Base-by-base conservation (phyloP, 2,888 invertebrate genomes). In the Microctonus brassicae region DNA sequence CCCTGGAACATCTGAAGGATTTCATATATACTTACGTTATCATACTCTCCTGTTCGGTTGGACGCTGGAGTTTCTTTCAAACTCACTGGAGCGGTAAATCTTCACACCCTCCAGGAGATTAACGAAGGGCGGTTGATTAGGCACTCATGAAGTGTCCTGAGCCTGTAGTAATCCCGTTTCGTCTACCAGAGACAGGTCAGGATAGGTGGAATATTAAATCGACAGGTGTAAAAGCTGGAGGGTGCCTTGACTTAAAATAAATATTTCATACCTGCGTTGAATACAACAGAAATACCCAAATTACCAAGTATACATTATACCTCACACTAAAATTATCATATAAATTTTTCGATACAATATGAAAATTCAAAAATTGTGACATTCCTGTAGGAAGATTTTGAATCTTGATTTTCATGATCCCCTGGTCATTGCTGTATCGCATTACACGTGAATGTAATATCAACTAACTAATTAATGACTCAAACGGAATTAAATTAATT, bases 341-440 rank as follows among this genome's bases (percentile, higher is more conserved):
- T 2, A 10, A 36, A 39, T n/a, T n/a, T n/a, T n/a, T n/a, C n/a
- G n/a, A n/a, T n/a, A n/a, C n/a, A n/a, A n/a, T n/a, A n/a, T n/a
- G n/a, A n/a, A n/a, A n/a, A n/a, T n/a, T n/a, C n/a, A 29, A 29
- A 29, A 29, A 29, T 29, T 29, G 29, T 47, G 17, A 17, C 4
- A 33, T 36, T 64, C 61, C 60, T 58, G 42, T 22, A 58, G 62
- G 55, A 62, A 17, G 24, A 26, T 1, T 17, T 22, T 17, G 24
- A 22, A 33, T 39, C 20, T 58, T 22, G 36, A 42, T 36, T 62
- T 26, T 69, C 29, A 85, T 87, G 77, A 73, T 86, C 72, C 65
- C 87, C 87, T 87, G 86, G 72, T 87, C 81, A 74, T 76, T 77
- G 83, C 81, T 86, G 86, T 87, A 87, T 87, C 87, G 83, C 77